Evolutionary conservation across 2,113 vertebrate genomes (phyloP), one percentile per base, ranked within the genome.

Genomic region (Rhinopomastus cyanomelas): DNA sequence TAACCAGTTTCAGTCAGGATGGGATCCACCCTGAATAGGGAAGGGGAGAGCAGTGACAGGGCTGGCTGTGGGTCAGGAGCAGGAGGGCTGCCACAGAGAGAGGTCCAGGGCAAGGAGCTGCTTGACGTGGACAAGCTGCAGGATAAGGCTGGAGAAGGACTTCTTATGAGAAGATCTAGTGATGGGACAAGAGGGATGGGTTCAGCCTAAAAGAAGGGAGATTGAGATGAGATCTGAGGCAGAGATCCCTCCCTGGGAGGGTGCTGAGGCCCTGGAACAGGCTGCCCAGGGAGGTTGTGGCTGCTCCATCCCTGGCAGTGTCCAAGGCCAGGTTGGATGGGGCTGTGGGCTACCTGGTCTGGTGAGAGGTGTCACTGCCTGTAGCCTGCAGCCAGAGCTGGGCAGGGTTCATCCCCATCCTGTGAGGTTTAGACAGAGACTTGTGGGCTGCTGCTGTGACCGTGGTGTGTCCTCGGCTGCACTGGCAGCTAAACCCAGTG

Each of bases 381-480:
- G 39, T 42, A 15, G 11, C 15, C 39, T 42, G 37, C 57, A 27
- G 36, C 27, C 3, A 1, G 65, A 37, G n/a, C 75, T 1, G 5
- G 61, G 3, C 29, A 7, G 68, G 44, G 25, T 80, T 48, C 42
- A 25, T 7, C 68, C 12, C 2, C 34, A 9, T 8, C 20, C 34
- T 1, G 4, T 39, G 4, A 13, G 15, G 3, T 68, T 75, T 12
- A 20, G 46, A 27, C 14, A 0, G 37, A 44, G 44, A 2, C 52
- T 52, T 17, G 6, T 73, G 53, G 8, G 44, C 27, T 0, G 0
- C 23, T 11, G 81, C 80, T 14, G 37, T 11, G 73, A 46, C 60
- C 12, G 0, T 12, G 2, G n/a, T 9, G 20, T 88, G 53, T 88
- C 92, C 86, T 81, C 64, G 92, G 61, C 92, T 83, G 82, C 90